Percentiles rank a stretch among this genome's conserved stretches.
These are phyloP conservation scores for Ophion obscuratus DNA, from an alignment of 2,888 invertebrate genomes.

Conservation along the genomic window DNA sequence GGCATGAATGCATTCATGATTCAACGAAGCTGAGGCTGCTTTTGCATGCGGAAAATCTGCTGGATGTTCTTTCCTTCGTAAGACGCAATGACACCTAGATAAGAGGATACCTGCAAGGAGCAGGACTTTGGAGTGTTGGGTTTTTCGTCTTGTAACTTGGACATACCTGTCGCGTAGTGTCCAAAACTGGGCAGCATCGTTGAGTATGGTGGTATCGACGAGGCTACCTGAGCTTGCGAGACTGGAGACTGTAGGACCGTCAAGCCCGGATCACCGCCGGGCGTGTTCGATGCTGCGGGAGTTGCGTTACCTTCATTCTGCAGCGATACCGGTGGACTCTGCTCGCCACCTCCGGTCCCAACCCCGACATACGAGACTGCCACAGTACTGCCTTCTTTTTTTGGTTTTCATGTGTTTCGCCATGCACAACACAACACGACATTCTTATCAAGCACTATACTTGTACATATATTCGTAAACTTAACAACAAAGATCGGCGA, in stretches of 20 bases:
- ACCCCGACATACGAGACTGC: conserved; percentile 83
- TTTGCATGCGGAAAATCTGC: too few species aligned
- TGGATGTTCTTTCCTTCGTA: too few species aligned
- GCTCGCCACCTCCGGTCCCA: conserved; percentile 82
- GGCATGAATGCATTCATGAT: too few species aligned
- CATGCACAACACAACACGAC: conserved; percentile 83
- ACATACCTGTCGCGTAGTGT: conserved; percentile 88
- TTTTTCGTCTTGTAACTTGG: neutral
- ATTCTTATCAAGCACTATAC: conserved; percentile 82
- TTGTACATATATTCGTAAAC: neutral
- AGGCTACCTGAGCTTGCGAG: conserved; percentile 83
- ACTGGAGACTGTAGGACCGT: conserved; percentile 87
- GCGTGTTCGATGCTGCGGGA: conserved; percentile 82
- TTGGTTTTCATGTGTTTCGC: conserved; percentile 63
- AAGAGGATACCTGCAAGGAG: too few species aligned
- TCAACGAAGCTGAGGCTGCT: too few species aligned
- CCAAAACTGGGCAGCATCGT: conserved; percentile 89
- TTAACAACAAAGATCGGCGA: neutral
- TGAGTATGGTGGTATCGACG: conserved; percentile 86
- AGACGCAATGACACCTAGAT: too few species aligned
- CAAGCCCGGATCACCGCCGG: conserved; percentile 82
- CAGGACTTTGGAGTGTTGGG: neutral
- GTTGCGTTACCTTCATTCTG: conserved; percentile 83
- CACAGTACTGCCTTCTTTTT: conserved; percentile 81
- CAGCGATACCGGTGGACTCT: conserved; percentile 82